Evolutionary conservation across 2,888 invertebrate genomes (phyloP), one percentile per base, ranked within the genome.

Genomic region (Scaptodrosophila latifasciaeformis): DNA sequence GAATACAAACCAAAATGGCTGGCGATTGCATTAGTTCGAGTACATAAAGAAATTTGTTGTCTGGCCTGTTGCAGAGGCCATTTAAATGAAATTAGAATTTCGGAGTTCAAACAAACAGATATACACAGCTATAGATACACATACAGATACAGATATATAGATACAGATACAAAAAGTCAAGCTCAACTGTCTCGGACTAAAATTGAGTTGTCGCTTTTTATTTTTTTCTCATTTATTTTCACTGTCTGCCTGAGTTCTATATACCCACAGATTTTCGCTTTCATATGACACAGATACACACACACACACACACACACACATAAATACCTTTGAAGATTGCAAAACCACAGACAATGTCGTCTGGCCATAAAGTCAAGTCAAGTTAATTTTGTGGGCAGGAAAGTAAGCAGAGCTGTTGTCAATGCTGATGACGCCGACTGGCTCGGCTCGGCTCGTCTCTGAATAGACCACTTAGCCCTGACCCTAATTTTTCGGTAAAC

Each of bases 51-150:
- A 63, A 55, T 63, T 70, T 65, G 18, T n/a, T 49, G 71, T 59
- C 52, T 67, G 67, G 39, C 24, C 21, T 43, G 18, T 40, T 34
- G 47, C 24, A 34, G 49, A 31, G 40, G 29, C 43, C 57, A 59
- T 62, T 77, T 60, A 78, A 75, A 70, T 70, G 54, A 66, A 62
- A 78, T 81, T 81, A 78, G 76, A 78, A 78, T 75, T 67, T 53
- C 52, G 12, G 12, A 31, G 31, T 13, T n/a, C 12, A 31, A 13
- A 31, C n/a, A n/a, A n/a, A n/a, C n/a, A n/a, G n/a, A n/a, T n/a
- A n/a, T n/a, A n/a, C n/a, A n/a, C 34, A 34, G 34, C 34, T 13
- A 13, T 15, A 34, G 34, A 13, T 31, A 31, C 45, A 27, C 27
- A 45, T 18, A 30, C 18, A 48, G 6, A 21, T 15, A 29, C 10